phyloP scores from a whole-genome alignment of 2,888 invertebrate species.

The Willowsia nigromaculata region DNA sequence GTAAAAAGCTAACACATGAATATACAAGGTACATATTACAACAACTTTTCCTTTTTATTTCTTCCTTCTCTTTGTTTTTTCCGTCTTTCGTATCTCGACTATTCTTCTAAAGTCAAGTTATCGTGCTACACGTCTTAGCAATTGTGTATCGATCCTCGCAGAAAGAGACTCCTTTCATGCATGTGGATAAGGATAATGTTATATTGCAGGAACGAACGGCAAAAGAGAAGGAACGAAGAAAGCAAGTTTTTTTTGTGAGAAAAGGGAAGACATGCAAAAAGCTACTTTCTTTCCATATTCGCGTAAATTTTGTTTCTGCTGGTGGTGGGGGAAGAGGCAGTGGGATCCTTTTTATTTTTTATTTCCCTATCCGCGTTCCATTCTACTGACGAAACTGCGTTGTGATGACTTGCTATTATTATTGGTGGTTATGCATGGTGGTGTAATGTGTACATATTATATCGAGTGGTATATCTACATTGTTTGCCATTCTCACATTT shows the following conservation, averaged over 20 bases:
- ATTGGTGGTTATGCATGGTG: conserved; percentile 34
- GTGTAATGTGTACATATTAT: conserved; percentile 52
- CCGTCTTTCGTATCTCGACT: conserved; percentile 27
- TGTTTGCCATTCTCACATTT: conserved; percentile 4
- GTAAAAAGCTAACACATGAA: background rate
- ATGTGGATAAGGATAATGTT: conserved; percentile 18
- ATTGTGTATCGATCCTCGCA: conserved; percentile 65
- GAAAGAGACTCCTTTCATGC: background rate
- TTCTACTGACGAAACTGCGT: background rate
- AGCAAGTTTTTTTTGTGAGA: background rate
- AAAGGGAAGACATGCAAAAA: conserved; percentile 56
- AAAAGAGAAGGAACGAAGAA: background rate
- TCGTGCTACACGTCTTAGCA: conserved; percentile 37
- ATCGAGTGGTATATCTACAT: background rate
- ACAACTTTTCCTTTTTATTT: background rate
- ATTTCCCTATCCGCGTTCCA: conserved; percentile 30
- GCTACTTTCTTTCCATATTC: conserved; percentile 44
- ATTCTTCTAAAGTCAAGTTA: conserved; percentile 36
- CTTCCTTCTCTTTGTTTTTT: background rate
- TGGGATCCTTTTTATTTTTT: conserved; percentile 21
- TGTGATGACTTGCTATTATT: conserved; percentile 34
- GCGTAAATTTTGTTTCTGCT: conserved; percentile 31
- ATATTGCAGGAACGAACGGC: conserved; percentile 7
- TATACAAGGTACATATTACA: background rate
- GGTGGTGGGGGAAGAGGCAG: background rate